Evolutionary conservation across 2,113 vertebrate genomes (phyloP).

Genomic region (Silurus asotus): DNA sequence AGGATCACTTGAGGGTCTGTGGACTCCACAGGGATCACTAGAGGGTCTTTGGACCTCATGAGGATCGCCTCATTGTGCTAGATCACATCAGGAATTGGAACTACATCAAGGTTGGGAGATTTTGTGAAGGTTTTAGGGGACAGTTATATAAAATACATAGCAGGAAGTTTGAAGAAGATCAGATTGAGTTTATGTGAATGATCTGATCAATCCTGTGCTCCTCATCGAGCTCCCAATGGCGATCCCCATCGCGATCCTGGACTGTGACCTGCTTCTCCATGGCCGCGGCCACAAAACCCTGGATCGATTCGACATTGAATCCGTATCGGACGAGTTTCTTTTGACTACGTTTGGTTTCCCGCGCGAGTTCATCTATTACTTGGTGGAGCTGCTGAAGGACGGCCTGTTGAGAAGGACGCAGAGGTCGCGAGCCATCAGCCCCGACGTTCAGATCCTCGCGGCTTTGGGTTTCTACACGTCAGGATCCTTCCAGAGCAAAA

Average conservation of each 20-base stretch:
- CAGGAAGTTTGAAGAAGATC: background rate
- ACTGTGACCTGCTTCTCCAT: slow-evolving; percentile 93
- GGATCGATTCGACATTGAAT: slow-evolving; percentile 90
- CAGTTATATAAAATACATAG: background rate
- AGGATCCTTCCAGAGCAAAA: slow-evolving; percentile 93
- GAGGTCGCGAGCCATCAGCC: slow-evolving; percentile 92
- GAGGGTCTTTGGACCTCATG: background rate
- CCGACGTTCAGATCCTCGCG: slow-evolving; percentile 93
- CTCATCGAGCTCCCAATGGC: slow-evolving; percentile 73
- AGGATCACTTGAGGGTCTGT: background rate
- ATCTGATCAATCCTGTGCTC: background rate
- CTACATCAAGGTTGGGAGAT: background rate
- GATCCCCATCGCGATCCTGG: slow-evolving; percentile 85
- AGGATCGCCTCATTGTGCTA: background rate
- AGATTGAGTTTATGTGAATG: background rate
- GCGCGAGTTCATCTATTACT: slow-evolving; percentile 88
- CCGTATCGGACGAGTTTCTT: slow-evolving; percentile 86
- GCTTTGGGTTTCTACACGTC: slow-evolving; percentile 97
- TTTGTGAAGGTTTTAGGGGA: background rate
- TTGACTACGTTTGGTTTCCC: slow-evolving; percentile 89
- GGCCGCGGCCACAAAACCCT: slow-evolving; percentile 90
- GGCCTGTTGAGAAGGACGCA: slow-evolving; percentile 87
- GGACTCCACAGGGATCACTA: background rate
- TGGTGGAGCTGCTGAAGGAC: slow-evolving; percentile 85
- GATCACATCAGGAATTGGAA: background rate